Percentiles rank a stretch among this genome's conserved stretches.
phyloP scores from a whole-genome alignment of 2,113 vertebrate genomes.

The Arenaria interpres region DNA sequence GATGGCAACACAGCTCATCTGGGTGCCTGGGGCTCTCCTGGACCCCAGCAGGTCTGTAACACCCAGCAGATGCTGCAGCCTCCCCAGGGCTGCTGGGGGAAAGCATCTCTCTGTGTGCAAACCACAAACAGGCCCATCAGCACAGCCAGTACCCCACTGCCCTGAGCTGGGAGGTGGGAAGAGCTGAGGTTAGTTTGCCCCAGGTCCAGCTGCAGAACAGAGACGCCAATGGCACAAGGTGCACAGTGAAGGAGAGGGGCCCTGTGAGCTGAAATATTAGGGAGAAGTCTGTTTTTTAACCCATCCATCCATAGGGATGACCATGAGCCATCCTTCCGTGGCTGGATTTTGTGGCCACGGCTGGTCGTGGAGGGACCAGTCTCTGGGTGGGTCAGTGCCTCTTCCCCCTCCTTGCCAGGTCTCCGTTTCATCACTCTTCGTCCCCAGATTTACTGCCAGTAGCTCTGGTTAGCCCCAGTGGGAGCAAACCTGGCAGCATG shows the following conservation, averaged over 20 bases:
- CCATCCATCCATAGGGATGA: neutral
- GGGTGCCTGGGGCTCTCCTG: neutral
- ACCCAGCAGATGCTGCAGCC: neutral
- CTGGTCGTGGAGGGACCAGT: neutral
- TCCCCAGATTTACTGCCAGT: neutral
- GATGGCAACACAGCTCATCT: neutral
- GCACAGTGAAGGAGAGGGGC: neutral
- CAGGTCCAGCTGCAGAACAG: neutral
- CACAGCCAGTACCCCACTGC: rapidly evolving
- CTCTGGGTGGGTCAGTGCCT: neutral
- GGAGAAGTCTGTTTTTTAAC: neutral
- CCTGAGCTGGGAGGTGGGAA: neutral
- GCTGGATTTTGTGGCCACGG: neutral
- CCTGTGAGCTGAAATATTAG: neutral
- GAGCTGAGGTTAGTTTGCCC: neutral
- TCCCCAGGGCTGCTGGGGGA: neutral
- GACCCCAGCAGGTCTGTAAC: neutral
- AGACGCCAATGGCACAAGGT: neutral
- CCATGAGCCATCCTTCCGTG: neutral
- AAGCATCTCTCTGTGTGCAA: neutral
- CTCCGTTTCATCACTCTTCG: neutral
- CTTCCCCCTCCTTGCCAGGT: neutral
- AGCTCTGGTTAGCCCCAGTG: neutral
- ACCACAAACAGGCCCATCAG: neutral
- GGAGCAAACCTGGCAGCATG: neutral